These are phyloP conservation scores for Panonychus citri DNA, from an alignment of 1,140 invertebrate genomes.

Conservation along the genomic window DNA sequence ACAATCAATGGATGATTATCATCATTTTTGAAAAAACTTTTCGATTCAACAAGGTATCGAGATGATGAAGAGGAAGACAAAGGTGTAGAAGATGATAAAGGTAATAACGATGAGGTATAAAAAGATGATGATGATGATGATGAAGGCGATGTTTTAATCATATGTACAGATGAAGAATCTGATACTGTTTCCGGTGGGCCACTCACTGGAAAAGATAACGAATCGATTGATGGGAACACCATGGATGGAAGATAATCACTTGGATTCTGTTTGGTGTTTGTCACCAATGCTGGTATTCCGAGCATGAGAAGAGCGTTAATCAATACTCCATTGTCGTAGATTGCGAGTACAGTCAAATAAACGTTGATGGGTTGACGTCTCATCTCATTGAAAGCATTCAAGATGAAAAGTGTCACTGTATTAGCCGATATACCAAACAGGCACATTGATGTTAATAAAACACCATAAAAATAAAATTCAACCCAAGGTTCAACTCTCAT, in stretches of 20 bases:
- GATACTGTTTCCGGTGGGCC: no score
- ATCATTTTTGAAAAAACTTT: not conserved
- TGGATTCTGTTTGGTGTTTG: not conserved
- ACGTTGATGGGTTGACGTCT: constrained; percentile 10
- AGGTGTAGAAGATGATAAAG: not conserved
- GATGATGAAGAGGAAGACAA: not conserved
- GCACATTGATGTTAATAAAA: constrained; percentile 7
- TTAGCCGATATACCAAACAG: constrained; percentile 8
- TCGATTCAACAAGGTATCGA: not conserved
- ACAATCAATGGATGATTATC: no score
- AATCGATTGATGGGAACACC: not conserved
- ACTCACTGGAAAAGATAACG: not conserved
- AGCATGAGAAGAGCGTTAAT: constrained; percentile 8
- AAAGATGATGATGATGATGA: not conserved
- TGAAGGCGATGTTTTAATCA: not conserved
- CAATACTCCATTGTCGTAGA: constrained; percentile 11
- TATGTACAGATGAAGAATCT: not conserved
- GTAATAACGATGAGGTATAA: not conserved
- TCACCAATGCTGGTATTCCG: not conserved
- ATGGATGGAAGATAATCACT: not conserved
- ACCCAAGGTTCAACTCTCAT: not conserved
- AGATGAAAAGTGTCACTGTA: constrained; percentile 9
- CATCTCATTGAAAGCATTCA: constrained; percentile 11
- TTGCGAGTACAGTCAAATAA: constrained; percentile 8
- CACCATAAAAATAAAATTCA: constrained; percentile 3